Percentiles rank a stretch among this genome's conserved stretches.
Conservation (phyloP, 2,113 vertebrate genomes). For the Upupa epops region DNA sequence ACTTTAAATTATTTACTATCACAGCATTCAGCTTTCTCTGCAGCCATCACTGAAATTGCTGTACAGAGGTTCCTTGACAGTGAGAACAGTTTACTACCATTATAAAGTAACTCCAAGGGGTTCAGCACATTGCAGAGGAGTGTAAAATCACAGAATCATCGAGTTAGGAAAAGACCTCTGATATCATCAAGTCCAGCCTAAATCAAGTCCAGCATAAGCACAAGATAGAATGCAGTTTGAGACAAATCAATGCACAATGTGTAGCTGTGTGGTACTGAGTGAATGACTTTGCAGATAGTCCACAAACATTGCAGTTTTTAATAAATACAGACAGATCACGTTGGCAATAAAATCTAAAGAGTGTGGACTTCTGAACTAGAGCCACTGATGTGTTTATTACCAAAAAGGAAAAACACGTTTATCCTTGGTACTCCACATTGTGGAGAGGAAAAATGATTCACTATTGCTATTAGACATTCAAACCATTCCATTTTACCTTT, state of each 20-base stretch:
- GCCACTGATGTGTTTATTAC: background rate
- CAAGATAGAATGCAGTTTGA: background rate
- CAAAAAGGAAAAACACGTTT: background rate
- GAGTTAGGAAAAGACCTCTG: background rate
- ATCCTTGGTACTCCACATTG: background rate
- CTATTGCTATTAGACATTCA: background rate
- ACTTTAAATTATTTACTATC: background rate
- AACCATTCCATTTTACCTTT: background rate
- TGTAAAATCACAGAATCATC: background rate
- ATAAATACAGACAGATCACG: constrained; percentile 38
- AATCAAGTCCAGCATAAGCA: too few relatives aligned
- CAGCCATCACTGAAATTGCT: background rate
- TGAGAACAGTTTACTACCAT: background rate
- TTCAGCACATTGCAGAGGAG: background rate
- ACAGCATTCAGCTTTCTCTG: background rate
- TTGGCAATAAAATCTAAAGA: constrained; percentile 15
- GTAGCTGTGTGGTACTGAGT: background rate
- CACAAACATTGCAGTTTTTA: constrained; percentile 11
- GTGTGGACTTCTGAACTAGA: constrained; percentile 9
- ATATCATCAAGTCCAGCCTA: too few relatives aligned
- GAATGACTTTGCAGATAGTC: constrained; percentile 26
- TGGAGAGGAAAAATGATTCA: background rate
- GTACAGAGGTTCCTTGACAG: background rate
- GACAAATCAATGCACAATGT: background rate
- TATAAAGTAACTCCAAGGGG: background rate